phyloP scores from a whole-genome alignment of 2,797 vertebrate species.

The Macropus fuliginosus region DNA sequence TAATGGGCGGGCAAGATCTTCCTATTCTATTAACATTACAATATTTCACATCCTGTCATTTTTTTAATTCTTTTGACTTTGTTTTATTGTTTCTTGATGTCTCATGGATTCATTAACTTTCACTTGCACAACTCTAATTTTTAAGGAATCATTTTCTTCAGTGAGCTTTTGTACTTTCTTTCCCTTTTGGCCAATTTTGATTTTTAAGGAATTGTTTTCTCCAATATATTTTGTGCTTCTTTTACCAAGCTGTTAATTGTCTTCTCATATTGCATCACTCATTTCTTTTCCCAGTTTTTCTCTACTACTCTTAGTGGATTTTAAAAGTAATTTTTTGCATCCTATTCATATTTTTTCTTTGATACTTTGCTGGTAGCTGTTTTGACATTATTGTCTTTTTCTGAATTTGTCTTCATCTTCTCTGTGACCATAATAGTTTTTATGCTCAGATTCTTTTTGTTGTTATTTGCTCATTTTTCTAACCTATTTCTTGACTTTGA shows the following conservation, averaged over 20 bases:
- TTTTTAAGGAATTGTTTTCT: not conserved
- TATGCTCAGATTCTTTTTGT: not conserved
- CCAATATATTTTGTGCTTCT: not conserved
- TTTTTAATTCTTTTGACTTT: not conserved
- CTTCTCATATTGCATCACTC: not conserved
- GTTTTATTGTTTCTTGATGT: not conserved
- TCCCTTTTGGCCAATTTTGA: not conserved
- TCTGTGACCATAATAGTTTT: not conserved
- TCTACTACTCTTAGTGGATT: not conserved
- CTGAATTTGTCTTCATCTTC: not conserved
- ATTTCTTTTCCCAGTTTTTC: not conserved
- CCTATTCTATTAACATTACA: too few species aligned
- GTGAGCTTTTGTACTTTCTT: not conserved
- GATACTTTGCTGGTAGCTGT: not conserved
- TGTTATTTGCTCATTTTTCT: not conserved
- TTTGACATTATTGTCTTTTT: not conserved
- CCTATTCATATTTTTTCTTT: not conserved
- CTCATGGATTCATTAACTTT: not conserved
- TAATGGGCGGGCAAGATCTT: too few species aligned
- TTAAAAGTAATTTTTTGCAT: not conserved
- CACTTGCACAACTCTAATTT: not conserved
- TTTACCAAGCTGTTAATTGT: not conserved
- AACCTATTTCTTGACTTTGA: not conserved
- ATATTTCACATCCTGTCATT: not conserved
- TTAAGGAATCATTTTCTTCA: not conserved